Conservation (phyloP, 53 echinoderm and acorn worm species). For the Stichopus horrens region DNA sequence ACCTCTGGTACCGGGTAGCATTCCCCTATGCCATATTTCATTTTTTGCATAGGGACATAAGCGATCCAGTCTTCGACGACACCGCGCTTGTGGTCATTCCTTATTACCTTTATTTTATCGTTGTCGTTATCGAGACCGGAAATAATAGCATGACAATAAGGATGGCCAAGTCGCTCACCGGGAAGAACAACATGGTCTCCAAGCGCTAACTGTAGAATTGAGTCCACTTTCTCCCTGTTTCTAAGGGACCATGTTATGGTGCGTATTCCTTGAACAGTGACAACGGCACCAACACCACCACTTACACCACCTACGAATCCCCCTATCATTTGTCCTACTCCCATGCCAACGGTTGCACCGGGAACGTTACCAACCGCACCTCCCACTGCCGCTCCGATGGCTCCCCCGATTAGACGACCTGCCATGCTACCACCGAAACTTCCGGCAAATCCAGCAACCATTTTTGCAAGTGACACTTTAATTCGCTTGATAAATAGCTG, state of each 20-base stretch:
- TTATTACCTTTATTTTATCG: conserved; percentile 1
- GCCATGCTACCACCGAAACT: neutral
- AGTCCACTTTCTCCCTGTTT: neutral
- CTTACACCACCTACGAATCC: neutral
- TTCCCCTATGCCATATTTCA: conserved; percentile 2
- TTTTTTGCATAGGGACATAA: conserved; percentile 4
- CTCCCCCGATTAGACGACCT: neutral
- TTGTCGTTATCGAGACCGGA: neutral
- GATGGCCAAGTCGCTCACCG: neutral
- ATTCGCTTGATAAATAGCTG: neutral
- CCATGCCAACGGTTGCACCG: neutral
- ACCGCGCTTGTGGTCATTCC: neutral
- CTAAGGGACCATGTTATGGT: conserved; percentile 27
- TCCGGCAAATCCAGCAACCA: neutral
- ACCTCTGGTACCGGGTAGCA: neutral
- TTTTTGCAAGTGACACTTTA: neutral
- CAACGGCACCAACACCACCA: conserved; percentile 20
- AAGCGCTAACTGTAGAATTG: neutral
- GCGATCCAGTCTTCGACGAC: neutral
- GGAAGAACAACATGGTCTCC: conserved; percentile 32
- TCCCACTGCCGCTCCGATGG: neutral
- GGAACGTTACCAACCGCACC: neutral
- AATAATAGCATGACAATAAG: conserved; percentile 41
- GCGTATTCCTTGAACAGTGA: neutral
- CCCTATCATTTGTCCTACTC: neutral